Conservation (phyloP, 2,113 vertebrate genomes). For the Desmodus rotundus region DNA sequence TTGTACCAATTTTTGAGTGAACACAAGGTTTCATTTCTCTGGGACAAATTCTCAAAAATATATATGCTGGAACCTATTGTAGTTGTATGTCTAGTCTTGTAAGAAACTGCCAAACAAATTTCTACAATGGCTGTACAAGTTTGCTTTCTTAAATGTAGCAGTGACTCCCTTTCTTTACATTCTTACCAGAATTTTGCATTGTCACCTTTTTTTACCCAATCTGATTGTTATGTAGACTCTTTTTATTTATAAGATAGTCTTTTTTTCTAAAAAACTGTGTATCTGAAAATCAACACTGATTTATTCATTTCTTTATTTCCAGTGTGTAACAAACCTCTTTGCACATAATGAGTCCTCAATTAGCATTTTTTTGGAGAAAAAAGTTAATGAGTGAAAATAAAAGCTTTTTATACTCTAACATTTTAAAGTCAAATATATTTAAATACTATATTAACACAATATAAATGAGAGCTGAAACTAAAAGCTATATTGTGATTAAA, state of each 20-base stretch:
- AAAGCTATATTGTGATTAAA: background rate
- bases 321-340: background rate
- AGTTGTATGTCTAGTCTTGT: background rate
- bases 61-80: background rate
- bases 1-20: background rate
- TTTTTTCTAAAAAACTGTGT: background rate
- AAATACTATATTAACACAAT: background rate
- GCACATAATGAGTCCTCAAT: background rate
- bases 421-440: background rate
- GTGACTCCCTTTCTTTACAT: background rate
- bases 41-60: background rate
- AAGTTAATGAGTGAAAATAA: background rate
- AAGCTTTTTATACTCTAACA: background rate
- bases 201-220: background rate
- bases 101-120: background rate
- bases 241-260: background rate
- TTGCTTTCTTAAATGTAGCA: background rate
- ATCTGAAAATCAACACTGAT: background rate
- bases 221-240: background rate
- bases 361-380: background rate
- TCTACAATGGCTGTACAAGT: background rate
- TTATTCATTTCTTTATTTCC: background rate
- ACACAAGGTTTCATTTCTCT: background rate
- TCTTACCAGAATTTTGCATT: background rate
- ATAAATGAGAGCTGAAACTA: background rate